Percentiles rank a stretch among this genome's conserved stretches.
Evolutionary conservation across 2,888 invertebrate genomes (phyloP).

Genomic region (Diarsia brunnea): DNA sequence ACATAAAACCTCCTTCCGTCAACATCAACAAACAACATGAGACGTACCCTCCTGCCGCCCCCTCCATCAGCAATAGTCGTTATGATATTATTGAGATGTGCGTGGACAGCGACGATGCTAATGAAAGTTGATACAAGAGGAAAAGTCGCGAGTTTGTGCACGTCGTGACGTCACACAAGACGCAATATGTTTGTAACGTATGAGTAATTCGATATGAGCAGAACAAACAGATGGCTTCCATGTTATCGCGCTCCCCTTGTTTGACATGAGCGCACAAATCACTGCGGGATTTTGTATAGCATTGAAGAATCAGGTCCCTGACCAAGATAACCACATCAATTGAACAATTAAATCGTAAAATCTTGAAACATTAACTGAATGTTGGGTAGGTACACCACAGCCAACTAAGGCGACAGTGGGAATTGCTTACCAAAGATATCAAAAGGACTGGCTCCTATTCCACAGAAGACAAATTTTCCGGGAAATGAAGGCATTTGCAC

Average conservation of each 20-base stretch:
- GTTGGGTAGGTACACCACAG: background rate
- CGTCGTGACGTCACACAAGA: background rate
- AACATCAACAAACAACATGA: constrained; percentile 51
- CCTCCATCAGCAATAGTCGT: constrained; percentile 11
- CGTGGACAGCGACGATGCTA: constrained; percentile 29
- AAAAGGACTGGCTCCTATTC: background rate
- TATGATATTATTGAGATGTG: constrained; percentile 43
- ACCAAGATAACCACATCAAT: background rate
- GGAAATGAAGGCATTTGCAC: too few relatives aligned
- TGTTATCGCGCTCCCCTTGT: background rate
- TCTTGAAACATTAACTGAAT: background rate
- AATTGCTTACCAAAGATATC: background rate
- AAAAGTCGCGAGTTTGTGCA: background rate
- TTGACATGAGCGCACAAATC: background rate
- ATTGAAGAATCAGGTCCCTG: background rate
- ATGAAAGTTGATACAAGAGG: constrained; percentile 48
- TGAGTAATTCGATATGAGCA: background rate
- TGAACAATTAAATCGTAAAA: background rate
- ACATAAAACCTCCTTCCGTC: constrained; percentile 44
- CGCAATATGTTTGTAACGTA: constrained; percentile 29
- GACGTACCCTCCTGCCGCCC: background rate
- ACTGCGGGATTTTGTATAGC: background rate
- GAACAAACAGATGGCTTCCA: background rate
- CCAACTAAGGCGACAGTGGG: background rate
- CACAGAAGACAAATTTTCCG: too few relatives aligned